A percentile compares a stretch with the other conserved stretches of the same genome.
Evolutionary conservation across 1,140 invertebrate genomes (phyloP).

Genomic region (Oscheius sp.): DNA sequence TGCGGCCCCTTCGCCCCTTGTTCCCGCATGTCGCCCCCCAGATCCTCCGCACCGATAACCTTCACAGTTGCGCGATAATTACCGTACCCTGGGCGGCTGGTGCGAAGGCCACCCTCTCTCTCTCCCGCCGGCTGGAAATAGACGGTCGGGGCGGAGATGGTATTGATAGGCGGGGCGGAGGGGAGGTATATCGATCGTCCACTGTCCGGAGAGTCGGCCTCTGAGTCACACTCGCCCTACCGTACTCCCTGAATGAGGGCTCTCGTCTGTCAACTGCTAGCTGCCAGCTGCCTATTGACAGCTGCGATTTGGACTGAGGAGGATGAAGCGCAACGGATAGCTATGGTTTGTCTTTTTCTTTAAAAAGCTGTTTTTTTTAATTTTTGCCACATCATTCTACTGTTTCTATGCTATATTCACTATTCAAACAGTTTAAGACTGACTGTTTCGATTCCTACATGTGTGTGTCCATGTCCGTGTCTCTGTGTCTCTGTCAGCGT

Average conservation of each 20-base stretch:
- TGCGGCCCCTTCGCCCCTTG: too few relatives aligned
- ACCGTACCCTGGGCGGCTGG: not conserved
- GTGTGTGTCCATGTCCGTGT: too few relatives aligned
- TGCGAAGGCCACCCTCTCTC: not conserved
- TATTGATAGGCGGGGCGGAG: conserved; percentile 1
- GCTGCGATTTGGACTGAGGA: conserved; percentile 31
- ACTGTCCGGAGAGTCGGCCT: not conserved
- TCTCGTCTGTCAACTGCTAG: not conserved
- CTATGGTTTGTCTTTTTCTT: conserved; percentile 36
- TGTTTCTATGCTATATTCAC: conserved; percentile 1
- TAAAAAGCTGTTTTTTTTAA: not conserved
- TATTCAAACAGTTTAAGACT: not conserved
- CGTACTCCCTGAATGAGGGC: not conserved
- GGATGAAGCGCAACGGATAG: conserved; percentile 40
- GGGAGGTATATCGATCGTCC: not conserved
- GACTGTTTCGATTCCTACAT: conserved; percentile 9
- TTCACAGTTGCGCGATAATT: too few relatives aligned
- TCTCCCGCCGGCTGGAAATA: not conserved
- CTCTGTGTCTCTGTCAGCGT: too few relatives aligned
- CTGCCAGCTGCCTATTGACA: too few relatives aligned
- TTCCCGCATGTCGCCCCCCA: too few relatives aligned
- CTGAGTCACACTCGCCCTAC: not conserved
- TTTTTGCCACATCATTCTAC: not conserved
- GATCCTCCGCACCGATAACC: too few relatives aligned
- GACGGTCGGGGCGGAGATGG: not conserved